Evolutionary conservation across 2,888 invertebrate species (phyloP).

Genomic region (Acanthosoma haemorrhoidale): DNA sequence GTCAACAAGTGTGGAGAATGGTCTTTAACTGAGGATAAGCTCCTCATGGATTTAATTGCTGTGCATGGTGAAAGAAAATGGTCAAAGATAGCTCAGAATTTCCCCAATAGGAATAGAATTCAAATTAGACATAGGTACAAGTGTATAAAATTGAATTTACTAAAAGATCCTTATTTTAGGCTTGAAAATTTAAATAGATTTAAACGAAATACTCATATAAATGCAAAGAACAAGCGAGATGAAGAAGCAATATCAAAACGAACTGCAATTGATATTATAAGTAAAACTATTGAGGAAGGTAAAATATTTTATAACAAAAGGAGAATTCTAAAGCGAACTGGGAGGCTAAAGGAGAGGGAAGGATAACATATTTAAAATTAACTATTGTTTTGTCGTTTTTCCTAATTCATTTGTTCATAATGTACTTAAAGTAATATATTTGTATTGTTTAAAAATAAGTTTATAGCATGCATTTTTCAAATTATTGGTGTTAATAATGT

Average conservation of each 20-base stretch:
- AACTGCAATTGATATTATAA: not conserved
- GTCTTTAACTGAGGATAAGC: conserved; percentile 57
- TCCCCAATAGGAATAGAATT: conserved; percentile 54
- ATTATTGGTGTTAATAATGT: no score
- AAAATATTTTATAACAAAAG: conserved; percentile 15
- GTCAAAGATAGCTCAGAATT: conserved; percentile 51
- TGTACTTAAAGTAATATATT: no score
- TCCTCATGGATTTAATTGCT: conserved; percentile 53
- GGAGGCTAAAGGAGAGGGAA: not conserved
- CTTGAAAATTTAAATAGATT: conserved; percentile 5
- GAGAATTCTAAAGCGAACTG: not conserved
- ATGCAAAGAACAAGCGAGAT: conserved; percentile 4
- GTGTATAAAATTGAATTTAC: conserved; percentile 20
- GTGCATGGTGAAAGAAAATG: conserved; percentile 51
- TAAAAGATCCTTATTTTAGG: conserved; percentile 14
- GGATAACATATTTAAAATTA: no score
- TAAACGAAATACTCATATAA: conserved; percentile 15
- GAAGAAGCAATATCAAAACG: not conserved
- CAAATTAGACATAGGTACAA: conserved; percentile 57
- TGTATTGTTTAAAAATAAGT: no score
- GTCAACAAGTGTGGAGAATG: conserved; percentile 51
- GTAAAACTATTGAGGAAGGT: conserved; percentile 15
- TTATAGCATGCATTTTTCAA: no score
- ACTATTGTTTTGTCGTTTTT: no score
- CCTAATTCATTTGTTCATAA: no score